phyloP scores from a whole-genome alignment of 2,113 vertebrate species.

The Protobothrops mucrosquamatus region DNA sequence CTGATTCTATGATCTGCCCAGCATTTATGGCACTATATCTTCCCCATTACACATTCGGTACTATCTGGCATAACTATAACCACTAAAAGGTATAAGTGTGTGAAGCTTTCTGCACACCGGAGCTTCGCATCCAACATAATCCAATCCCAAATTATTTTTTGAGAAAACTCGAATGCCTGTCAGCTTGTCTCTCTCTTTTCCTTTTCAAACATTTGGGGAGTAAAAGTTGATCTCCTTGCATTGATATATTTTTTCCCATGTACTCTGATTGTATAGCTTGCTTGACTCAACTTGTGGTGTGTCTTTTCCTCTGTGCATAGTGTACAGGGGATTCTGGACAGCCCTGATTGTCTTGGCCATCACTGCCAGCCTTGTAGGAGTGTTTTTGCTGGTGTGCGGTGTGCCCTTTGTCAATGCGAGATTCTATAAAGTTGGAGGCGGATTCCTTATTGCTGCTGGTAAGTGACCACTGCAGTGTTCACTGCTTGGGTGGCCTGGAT shows the following conservation, averaged over 20 bases:
- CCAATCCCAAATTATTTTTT: background rate
- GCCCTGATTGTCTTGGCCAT: conserved; percentile 76
- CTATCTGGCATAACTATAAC: background rate
- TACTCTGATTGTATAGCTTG: background rate
- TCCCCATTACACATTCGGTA: background rate
- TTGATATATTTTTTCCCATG: background rate
- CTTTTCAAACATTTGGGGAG: background rate
- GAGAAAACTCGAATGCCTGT: rapidly evolving
- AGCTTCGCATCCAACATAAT: background rate
- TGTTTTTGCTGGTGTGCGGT: conserved; percentile 80
- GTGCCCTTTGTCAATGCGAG: conserved; percentile 77
- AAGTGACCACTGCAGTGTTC: conserved; percentile 9
- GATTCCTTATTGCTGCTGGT: conserved; percentile 80
- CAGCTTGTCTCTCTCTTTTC: background rate
- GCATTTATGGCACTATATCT: background rate
- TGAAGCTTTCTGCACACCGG: background rate
- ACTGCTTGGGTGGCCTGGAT: rapidly evolving
- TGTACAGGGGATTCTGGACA: conserved; percentile 88
- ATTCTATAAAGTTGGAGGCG: conserved; percentile 77
- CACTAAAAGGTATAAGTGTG: background rate
- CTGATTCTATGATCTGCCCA: background rate
- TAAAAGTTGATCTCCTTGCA: background rate
- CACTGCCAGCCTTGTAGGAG: conserved; percentile 69
- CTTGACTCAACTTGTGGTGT: background rate
- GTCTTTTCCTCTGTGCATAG: conserved; percentile 54